Base-by-base conservation (phyloP, 2,113 vertebrate species). In the Lota lota region DNA sequence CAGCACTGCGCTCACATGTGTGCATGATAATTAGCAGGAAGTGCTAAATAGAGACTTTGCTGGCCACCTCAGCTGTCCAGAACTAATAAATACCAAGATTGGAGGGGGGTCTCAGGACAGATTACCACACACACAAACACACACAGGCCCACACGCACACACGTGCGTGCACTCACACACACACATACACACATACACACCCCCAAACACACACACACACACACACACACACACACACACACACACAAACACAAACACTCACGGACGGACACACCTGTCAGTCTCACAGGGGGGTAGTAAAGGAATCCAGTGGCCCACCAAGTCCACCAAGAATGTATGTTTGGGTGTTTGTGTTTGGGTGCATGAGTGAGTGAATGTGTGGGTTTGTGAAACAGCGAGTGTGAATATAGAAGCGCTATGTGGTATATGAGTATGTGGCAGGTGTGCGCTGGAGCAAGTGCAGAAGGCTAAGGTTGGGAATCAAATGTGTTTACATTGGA, bases 41-140 rank as follows among this genome's bases (percentile, higher is more conserved):
- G 83, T 69, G 83, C 87, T 88, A 91, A 90, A 92, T 87, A 87
- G 85, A 90, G 88, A 90, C 82, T 83, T 89, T 51, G 64, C 69
- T 19, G 68, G 83, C 79, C 78, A 74, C 74, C 74, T 84, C 92
- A 92, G 91, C 90, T 91, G 91, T 85, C 85, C 79, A 76, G 50
- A 61, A 73, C 65, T 80, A 85, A 80, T 89, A 92, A 92, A 92
- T 89, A 88, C 84, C 81, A 64, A 20, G 33, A 69, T 47, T 64
- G 74, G 72, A 72, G 74, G 77, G 77, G 77, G 75, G 79, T 83
- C 40, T 47, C 40, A 47, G 40, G 64, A 74, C 73, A 67, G 54
- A 64, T 56, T 57, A 16, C 57, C n/a, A 59, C n/a, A 59, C n/a
- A 59, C 57, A 59, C 57, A 21, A 5, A 22, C 60, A 22, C 60